Evolutionary conservation across 2,113 vertebrate genomes (phyloP).

Genomic region (Ceratotherium simum): DNA sequence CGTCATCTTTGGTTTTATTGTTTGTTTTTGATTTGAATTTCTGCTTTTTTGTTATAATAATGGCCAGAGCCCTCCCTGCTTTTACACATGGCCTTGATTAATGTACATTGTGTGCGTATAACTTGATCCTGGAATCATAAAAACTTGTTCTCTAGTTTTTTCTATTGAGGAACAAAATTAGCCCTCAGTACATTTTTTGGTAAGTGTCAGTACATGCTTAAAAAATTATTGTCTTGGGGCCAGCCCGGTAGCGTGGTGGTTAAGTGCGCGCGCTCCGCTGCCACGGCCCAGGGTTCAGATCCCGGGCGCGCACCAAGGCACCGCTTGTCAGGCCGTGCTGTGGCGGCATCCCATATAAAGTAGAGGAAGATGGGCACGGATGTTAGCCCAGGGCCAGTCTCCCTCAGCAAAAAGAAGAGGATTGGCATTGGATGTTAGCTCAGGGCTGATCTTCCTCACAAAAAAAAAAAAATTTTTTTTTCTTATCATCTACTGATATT

Average conservation of each 20-base stretch:
- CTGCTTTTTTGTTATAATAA: not conserved
- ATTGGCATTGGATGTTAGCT: too few relatives aligned
- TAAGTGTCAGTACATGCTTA: not conserved
- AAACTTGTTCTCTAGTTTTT: slow-evolving; percentile 1
- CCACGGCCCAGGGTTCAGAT: too few relatives aligned
- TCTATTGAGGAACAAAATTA: slow-evolving; percentile 16
- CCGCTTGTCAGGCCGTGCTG: too few relatives aligned
- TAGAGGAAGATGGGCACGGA: too few relatives aligned
- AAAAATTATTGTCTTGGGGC: not conserved
- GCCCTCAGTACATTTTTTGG: not conserved
- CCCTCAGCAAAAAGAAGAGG: too few relatives aligned
- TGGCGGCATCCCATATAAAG: too few relatives aligned
- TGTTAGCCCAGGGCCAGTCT: too few relatives aligned
- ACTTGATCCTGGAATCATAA: slow-evolving; percentile 23
- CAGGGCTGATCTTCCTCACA: too few relatives aligned
- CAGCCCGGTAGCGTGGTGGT: too few relatives aligned
- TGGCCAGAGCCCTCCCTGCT: not conserved
- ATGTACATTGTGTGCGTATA: not conserved
- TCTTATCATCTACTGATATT: not conserved
- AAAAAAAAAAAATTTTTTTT: too few relatives aligned
- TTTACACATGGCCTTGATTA: not conserved
- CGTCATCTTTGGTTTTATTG: not conserved
- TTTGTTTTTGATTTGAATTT: not conserved
- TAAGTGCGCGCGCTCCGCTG: too few relatives aligned
- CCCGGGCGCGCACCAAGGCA: too few relatives aligned